Conservation (phyloP, 2,888 invertebrate genomes). For the Atethmia centrago region DNA sequence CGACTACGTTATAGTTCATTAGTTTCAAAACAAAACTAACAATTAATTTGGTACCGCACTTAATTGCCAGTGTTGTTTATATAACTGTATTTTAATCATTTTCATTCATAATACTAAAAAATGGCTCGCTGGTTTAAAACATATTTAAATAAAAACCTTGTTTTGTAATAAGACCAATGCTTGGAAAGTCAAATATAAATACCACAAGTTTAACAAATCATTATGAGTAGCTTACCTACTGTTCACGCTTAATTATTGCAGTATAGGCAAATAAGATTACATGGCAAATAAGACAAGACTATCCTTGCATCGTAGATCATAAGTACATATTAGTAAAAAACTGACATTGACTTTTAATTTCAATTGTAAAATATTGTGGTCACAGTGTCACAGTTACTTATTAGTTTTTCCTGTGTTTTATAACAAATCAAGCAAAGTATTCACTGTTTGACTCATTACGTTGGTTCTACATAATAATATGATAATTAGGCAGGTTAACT, state of each 20-base stretch:
- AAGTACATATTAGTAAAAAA: neutral
- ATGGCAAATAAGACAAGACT: no score
- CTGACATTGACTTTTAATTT: slow-evolving; percentile 14
- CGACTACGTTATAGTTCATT: no score
- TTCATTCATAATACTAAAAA: neutral
- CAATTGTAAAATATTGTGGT: neutral
- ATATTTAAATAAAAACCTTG: neutral
- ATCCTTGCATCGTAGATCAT: neutral
- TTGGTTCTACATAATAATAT: no score
- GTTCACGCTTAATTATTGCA: neutral
- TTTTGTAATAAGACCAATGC: no score
- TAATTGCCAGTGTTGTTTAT: neutral
- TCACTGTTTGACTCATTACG: no score
- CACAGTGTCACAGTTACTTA: no score
- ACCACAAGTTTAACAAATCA: neutral
- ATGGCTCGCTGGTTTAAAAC: neutral
- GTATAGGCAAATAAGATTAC: neutral
- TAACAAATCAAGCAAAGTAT: neutral
- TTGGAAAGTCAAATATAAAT: neutral
- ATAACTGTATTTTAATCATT: neutral
- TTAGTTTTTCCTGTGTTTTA: neutral
- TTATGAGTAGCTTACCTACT: no score
- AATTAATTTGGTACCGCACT: neutral
- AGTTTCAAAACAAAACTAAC: neutral
- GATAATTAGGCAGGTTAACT: no score